These are phyloP conservation scores for Sphenopsis melanotis DNA, from an alignment of 2,797 vertebrate genomes.

Conservation along the genomic window DNA sequence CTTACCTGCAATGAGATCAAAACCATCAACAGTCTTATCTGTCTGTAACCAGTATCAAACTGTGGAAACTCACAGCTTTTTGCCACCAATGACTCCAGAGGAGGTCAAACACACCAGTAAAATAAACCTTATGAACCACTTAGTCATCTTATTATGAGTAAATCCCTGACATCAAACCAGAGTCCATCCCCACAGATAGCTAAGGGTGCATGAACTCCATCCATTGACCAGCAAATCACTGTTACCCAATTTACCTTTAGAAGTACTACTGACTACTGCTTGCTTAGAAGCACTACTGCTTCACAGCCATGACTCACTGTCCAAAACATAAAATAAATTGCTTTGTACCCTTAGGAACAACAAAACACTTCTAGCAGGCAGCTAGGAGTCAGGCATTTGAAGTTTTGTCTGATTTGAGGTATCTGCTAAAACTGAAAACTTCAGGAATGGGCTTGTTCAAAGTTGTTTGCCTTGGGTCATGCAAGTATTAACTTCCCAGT, in stretches of 20 bases:
- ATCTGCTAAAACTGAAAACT: background rate
- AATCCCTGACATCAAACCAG: background rate
- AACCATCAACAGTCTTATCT: background rate
- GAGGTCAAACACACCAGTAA: background rate
- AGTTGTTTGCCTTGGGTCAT: background rate
- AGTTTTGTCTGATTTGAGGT: background rate
- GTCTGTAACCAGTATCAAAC: background rate
- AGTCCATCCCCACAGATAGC: background rate
- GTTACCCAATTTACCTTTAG: background rate
- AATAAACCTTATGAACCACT: background rate
- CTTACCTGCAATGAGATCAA: background rate
- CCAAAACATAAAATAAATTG: background rate
- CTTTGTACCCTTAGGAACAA: background rate
- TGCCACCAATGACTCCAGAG: background rate
- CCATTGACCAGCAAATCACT: background rate
- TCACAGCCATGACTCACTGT: background rate
- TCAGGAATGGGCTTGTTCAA: conserved; percentile 37
- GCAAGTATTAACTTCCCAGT: background rate
- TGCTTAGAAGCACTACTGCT: background rate
- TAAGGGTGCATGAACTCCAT: background rate
- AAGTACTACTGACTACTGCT: background rate
- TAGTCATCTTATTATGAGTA: background rate
- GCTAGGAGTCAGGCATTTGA: background rate
- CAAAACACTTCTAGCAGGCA: background rate
- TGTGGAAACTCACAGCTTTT: background rate